These are phyloP conservation scores for Chaetorhynchus papuensis DNA, from an alignment of 2,113 vertebrate genomes.

Conservation along the genomic window DNA sequence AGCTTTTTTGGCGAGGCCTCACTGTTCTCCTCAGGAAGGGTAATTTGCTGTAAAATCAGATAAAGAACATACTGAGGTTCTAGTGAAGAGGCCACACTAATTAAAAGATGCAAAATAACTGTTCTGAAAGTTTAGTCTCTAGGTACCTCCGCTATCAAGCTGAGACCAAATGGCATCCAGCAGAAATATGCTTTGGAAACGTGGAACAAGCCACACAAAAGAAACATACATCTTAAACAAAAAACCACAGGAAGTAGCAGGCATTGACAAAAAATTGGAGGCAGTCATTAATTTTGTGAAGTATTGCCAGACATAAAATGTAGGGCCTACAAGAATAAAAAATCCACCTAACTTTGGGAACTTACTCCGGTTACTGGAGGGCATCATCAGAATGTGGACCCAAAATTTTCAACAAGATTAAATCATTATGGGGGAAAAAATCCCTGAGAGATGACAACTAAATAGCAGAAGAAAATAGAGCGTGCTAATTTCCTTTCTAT, in stretches of 20 bases:
- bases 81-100: not conserved
- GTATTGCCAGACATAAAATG: not conserved
- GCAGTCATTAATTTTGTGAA: not conserved
- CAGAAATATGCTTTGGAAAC: not conserved
- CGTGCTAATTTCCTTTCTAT: not conserved
- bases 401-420: not conserved
- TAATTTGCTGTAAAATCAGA: not conserved
- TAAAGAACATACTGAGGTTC: not conserved
- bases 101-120: not conserved
- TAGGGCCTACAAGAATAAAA: not conserved
- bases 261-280: not conserved
- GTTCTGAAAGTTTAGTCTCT: not conserved
- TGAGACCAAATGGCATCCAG: not conserved
- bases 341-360: not conserved
- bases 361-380: rapidly evolving
- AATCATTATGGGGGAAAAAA: not conserved
- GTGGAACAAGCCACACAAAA: not conserved
- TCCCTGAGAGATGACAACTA: not conserved
- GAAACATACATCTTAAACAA: not conserved
- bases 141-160: not conserved
- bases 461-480: not conserved
- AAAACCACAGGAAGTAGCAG: not conserved
- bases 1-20: rapidly evolving
- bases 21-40: rapidly evolving
- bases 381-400: not conserved